Evolutionary conservation across 2,888 invertebrate species (phyloP), one percentile per base, ranked within the genome.

Genomic region (Notodonta ziczac): DNA sequence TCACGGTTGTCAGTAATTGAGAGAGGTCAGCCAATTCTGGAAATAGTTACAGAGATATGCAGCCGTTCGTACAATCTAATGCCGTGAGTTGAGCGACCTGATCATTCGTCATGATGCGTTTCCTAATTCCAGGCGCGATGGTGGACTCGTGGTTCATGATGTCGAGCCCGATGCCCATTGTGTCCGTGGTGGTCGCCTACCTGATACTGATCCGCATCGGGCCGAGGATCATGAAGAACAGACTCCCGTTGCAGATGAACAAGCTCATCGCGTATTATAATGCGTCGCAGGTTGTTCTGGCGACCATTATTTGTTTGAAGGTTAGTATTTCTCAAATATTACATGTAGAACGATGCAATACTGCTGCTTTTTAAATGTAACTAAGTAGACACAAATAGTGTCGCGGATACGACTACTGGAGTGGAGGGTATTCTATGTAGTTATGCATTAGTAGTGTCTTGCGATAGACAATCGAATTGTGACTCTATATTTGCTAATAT

Each of bases 221-320:
- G 0, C 97, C 97, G 1, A 93, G 95, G 72, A 87, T 96, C 67
- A 97, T 97, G 97, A 95, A 95, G 82, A 96, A 96, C 67, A 93
- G 96, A 44, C 93, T 95, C 54, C 95, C 97, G 0, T 94, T 96
- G 74, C 95, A 96, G 74, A 90, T 98, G 64, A 96, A 97, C 76
- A 94, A 94, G 46, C 82, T 97, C 1, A 94, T 98, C 87, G 95
- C 98, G 39, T 93, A 95, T 53, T 99, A 98, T 84, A 99, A 99
- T 83, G 96, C 96, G 5, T 95, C 96, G 60, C 98, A 98, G 95
- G 98, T 98, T 0, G 66, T 97, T 32, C 95, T 98, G 80, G 98
- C 98, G 0, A 72, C 80, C 9, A 84, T 85, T 75, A 85, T 93
- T 67, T 91, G 91, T 79, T 74, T 84, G 60, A 93, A 93, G 88